Conservation (phyloP, 2,888 invertebrate genomes). For the Halictus ligatus region DNA sequence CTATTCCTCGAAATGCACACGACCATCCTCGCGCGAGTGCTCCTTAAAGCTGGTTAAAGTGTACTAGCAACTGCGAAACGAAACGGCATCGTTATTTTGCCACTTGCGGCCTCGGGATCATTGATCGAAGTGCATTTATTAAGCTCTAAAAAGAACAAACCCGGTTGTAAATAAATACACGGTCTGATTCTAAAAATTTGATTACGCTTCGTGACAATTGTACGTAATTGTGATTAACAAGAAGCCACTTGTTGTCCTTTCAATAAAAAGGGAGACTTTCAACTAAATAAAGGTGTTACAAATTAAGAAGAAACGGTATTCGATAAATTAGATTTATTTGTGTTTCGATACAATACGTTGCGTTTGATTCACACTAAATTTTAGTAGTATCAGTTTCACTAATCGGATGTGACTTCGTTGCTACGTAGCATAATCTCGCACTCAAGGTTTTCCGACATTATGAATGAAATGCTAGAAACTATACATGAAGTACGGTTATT, state of each 20-base stretch:
- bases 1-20: conserved; percentile 35
- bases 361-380: conserved; percentile 41
- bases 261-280: background rate
- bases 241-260: background rate
- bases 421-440: background rate
- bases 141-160: no score
- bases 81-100: conserved; percentile 37
- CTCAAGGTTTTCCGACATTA: conserved; percentile 3
- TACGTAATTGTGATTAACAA: background rate
- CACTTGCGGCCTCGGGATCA: conserved; percentile 10
- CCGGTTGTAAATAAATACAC: background rate
- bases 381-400: conserved; percentile 31
- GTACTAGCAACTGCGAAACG: background rate
- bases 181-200: background rate
- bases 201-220: background rate
- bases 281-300: background rate
- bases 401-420: conserved; percentile 3
- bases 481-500: background rate
- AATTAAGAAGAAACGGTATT: background rate
- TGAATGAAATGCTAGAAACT: background rate
- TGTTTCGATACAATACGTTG: conserved; percentile 1
- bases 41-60: background rate
- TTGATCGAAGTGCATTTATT: conserved; percentile 46
- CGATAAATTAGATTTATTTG: no score
- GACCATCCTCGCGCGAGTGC: conserved; percentile 21